Evolutionary conservation across 2,113 vertebrate genomes (phyloP), one percentile per base, ranked within the genome.

Genomic region (Austrofundulus limnaeus): DNA sequence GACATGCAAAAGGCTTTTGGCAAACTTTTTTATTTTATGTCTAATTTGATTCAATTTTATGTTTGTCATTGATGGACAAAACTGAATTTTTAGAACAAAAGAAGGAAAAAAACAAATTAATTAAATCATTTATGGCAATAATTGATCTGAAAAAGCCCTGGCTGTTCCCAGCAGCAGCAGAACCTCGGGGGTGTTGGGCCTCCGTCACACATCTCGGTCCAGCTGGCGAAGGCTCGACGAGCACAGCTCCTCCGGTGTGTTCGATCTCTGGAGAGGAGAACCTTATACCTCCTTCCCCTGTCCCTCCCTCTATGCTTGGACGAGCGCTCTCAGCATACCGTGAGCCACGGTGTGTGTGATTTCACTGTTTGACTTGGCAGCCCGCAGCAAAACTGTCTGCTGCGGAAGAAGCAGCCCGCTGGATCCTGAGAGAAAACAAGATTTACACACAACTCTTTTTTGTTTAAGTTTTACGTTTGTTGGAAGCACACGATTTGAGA

Each of bases 361-460:
- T 87, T 72, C 77, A 84, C 25, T 92, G 80, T 87, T 92, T 88
- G 79, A 80, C 66, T 91, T 90, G 90, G 90, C 88, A 76, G 64
- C 51, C 2, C 21, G 13, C 28, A 61, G 49, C 23, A 45, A 85
- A 83, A 70, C 79, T 75, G 73, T 81, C 74, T 21, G 38, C 15
- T 50, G 28, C 62, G 73, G 62, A 16, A 54, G 25, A 70, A 71
- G 77, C 78, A 72, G 69, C 73, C 74, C 70, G 57, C 61, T 34
- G 61, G 50, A 64, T 59, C 59, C 41, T 9, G 55, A 55, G 58
- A 61, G 53, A 58, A 62, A 50, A 67, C 45, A 46, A 45, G 58
- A 58, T 68, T 70, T 42, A 25, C 5, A 39, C 24, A 34, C 37
- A 48, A 80, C 19, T 34, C 58, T 52, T 50, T 50, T 39, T 31